A percentile compares a stretch with the other conserved stretches of the same genome.
Evolutionary conservation across 1,140 invertebrate genomes (phyloP).

Genomic region (Thalassaphorura encarpata): DNA sequence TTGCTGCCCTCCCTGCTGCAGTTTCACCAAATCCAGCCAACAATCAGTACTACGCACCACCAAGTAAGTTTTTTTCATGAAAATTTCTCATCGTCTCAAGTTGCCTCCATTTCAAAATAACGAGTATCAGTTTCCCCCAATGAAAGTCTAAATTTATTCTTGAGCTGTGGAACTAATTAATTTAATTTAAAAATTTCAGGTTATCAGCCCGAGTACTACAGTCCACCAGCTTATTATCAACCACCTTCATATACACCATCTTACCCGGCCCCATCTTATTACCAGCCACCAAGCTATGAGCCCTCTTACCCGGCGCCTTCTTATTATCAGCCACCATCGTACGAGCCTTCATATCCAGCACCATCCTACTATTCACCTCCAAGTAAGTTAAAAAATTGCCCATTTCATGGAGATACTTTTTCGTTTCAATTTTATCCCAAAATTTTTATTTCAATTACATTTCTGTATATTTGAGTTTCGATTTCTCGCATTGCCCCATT

Average conservation of each 20-base stretch:
- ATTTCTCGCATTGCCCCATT: no score
- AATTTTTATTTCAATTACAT: no score
- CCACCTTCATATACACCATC: background rate
- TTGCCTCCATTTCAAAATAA: background rate
- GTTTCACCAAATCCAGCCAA: background rate
- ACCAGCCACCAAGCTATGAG: constrained; percentile 2
- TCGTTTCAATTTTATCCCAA: no score
- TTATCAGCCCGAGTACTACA: background rate
- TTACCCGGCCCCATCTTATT: constrained; percentile 8
- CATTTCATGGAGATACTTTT: no score
- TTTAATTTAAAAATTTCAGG: background rate
- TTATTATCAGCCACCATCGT: background rate
- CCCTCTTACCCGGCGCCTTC: constrained; percentile 8
- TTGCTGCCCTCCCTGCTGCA: background rate
- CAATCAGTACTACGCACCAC: background rate
- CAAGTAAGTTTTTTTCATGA: background rate
- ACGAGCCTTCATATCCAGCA: background rate
- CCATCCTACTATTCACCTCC: background rate
- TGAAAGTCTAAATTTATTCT: background rate
- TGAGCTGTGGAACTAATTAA: background rate
- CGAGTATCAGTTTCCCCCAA: background rate
- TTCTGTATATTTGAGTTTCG: no score
- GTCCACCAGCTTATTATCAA: background rate
- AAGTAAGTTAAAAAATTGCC: no score
- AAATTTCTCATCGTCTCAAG: background rate